Conservation (phyloP, 2,888 invertebrate genomes). For the Leucophenga maculata region DNA sequence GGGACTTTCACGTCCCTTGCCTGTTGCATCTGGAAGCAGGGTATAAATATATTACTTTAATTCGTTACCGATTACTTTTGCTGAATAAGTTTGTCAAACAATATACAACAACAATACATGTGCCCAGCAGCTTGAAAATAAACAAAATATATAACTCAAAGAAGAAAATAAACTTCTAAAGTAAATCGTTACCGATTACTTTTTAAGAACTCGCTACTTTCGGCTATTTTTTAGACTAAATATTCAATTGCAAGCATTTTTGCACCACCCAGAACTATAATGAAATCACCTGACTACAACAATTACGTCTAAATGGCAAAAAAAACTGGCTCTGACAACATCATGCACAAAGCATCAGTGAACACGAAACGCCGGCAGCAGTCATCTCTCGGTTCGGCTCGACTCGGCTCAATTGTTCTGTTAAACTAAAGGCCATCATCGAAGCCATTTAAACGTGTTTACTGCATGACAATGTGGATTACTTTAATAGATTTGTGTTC, state of each 20-base stretch:
- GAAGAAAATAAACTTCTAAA: no score
- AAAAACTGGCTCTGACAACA: constrained; percentile 3
- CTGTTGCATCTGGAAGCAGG: no score
- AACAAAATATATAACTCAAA: no score
- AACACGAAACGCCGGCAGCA: not conserved
- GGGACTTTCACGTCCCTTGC: no score
- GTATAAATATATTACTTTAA: not conserved
- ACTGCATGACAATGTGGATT: constrained; percentile 17
- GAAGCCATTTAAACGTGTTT: constrained; percentile 21
- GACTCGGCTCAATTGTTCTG: not conserved
- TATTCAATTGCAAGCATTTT: not conserved
- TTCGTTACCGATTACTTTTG: not conserved
- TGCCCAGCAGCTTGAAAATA: no score
- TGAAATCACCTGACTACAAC: constrained; percentile 13
- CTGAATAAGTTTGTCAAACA: not conserved
- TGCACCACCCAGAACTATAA: not conserved
- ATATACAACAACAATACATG: no score
- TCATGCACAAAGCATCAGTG: not conserved
- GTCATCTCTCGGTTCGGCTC: not conserved
- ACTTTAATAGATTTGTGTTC: constrained; percentile 14
- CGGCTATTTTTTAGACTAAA: not conserved
- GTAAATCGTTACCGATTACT: not conserved
- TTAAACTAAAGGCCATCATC: constrained; percentile 7
- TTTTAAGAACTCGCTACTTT: not conserved
- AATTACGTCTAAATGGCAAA: constrained; percentile 10